Evolutionary conservation across 2,888 invertebrate genomes (phyloP).

Genomic region (Leptopilina syphax): DNA sequence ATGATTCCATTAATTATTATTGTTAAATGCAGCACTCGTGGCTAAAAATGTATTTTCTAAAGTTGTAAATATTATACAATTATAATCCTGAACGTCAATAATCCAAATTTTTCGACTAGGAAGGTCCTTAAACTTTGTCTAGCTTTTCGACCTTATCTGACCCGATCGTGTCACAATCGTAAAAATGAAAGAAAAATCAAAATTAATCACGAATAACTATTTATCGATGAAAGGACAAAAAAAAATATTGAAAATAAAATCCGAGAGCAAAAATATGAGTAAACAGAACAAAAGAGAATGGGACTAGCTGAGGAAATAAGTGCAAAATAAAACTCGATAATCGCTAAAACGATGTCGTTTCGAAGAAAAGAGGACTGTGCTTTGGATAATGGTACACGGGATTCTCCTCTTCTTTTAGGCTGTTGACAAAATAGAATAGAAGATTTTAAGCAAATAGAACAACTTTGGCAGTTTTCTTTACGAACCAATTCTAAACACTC

Average conservation of each 20-base stretch:
- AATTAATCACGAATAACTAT: constrained; percentile 39
- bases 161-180: constrained; percentile 55
- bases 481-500: constrained; percentile 26
- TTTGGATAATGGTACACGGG: constrained; percentile 76
- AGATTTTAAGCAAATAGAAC: constrained; percentile 10
- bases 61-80: constrained; percentile 23
- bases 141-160: constrained; percentile 57
- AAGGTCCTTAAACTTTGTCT: constrained; percentile 62
- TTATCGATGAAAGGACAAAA: constrained; percentile 44
- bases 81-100: constrained; percentile 47
- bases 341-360: constrained; percentile 62
- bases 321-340: constrained; percentile 52
- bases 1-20: constrained; percentile 21
- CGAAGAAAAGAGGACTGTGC: constrained; percentile 67
- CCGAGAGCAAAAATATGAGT: constrained; percentile 43
- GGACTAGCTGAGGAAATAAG: constrained; percentile 45
- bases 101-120: constrained; percentile 55
- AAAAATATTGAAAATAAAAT: background rate
- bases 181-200: constrained; percentile 41
- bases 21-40: constrained; percentile 24
- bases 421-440: constrained; percentile 78
- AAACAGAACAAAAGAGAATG: constrained; percentile 46
- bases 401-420: constrained; percentile 81
- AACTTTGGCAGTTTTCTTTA: background rate
- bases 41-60: constrained; percentile 37